Percentiles rank a stretch among this genome's conserved stretches.
Conservation (phyloP, 35 echinoderm and acorn worm genomes). For the Holothuria glaberrima region DNA sequence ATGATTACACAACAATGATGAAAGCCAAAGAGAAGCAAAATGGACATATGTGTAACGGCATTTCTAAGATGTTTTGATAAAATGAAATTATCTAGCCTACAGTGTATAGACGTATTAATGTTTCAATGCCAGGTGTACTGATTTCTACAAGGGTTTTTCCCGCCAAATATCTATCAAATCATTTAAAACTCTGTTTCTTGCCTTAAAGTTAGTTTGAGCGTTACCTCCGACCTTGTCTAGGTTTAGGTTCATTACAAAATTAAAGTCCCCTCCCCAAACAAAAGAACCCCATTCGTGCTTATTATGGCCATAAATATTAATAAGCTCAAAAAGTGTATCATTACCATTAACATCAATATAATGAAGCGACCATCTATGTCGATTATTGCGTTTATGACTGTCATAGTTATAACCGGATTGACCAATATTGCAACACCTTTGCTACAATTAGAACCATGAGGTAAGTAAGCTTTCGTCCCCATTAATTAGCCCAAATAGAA, state of each 20-base stretch:
- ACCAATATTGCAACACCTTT: background rate
- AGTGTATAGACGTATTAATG: too few relatives aligned
- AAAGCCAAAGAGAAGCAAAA: background rate
- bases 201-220: background rate
- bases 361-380: background rate
- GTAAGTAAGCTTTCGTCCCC: background rate
- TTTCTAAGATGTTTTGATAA: background rate
- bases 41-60: background rate
- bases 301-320: conserved; percentile 11
- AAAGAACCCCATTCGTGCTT: background rate
- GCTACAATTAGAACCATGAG: background rate
- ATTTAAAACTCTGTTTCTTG: background rate
- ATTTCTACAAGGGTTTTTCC: background rate
- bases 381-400: background rate
- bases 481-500: background rate
- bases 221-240: background rate
- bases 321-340: background rate
- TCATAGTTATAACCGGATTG: background rate
- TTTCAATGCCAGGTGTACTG: background rate
- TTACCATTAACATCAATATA: background rate
- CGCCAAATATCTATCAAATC: conserved; percentile 12
- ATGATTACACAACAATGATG: background rate
- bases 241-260: too few relatives aligned
- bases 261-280: too few relatives aligned
- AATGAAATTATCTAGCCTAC: background rate